Evolutionary conservation across 2,797 vertebrate genomes (phyloP), one percentile per base, ranked within the genome.

Genomic region (Cephalopachus bancanus): DNA sequence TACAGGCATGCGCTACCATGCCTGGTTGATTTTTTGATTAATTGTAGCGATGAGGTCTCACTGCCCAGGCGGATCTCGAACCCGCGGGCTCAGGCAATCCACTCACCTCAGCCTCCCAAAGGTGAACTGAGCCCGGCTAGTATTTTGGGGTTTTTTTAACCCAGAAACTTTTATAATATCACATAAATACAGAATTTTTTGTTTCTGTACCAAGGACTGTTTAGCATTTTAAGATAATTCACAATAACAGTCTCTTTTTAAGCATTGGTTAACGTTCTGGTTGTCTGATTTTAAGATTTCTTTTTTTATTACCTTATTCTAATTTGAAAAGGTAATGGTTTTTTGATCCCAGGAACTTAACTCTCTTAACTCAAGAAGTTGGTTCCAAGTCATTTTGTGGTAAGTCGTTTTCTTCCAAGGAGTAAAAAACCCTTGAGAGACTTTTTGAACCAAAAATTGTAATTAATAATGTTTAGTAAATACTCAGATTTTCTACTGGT

Each of bases 261-360:
- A 92, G 37, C 20, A 26, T 88, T 78, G 26, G 10, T 72, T 71
- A 93, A 83, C 65, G 89, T 92, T 93, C 79, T 95, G 37, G 91
- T 76, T 65, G 55, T 86, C 89, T 83, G 91, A 80, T 91, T 24
- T 97, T 94, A 71, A 97, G 49, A 65, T 62, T 96, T 84, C 28
- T 17, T 15, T 75, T 93, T 96, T 93, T 24, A 37, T 79, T 95
- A 30, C 37, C 3, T 91, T 94, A 89, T 71, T 96, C 65, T 94
- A 64, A 94, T 92, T 83, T 86, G 75, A 76, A 96, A 81, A 84
- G 59, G 30, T 14, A 59, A 76, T 55, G 19, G 0, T 30, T 92
- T 92, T 91, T 94, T 89, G 60, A 74, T 74, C 83, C 60, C 65
- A 83, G 59, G 96, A 95, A 94, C 57, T 44, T 86, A 93, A 85